Evolutionary conservation across 2,888 invertebrate species (phyloP).

Genomic region (Globia sparganii): DNA sequence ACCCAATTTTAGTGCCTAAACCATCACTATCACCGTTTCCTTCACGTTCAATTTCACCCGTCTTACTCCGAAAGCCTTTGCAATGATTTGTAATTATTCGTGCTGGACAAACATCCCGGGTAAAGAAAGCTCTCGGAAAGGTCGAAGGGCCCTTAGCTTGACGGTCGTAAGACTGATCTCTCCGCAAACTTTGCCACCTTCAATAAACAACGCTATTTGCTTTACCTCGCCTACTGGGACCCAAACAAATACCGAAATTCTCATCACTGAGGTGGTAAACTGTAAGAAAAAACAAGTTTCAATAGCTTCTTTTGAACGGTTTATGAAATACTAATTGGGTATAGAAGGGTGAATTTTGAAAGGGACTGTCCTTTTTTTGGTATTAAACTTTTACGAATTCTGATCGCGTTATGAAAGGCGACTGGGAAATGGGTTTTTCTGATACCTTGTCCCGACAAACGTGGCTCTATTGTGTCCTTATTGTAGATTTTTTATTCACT

Average conservation of each 20-base stretch:
- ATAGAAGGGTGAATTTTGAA: constrained; percentile 51
- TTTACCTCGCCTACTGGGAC: constrained; percentile 74
- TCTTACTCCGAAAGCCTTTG: constrained; percentile 37
- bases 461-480: constrained; percentile 45
- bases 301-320: constrained; percentile 40
- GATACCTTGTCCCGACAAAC: constrained; percentile 48
- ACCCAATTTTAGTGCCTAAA: constrained; percentile 9
- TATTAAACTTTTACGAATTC: constrained; percentile 50
- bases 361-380: constrained; percentile 40
- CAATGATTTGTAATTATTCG: constrained; percentile 62
- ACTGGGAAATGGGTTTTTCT: constrained; percentile 49
- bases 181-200: constrained; percentile 76
- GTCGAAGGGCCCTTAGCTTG: constrained; percentile 44
- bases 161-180: constrained; percentile 73
- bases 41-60: constrained; percentile 33
- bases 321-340: constrained; percentile 61
- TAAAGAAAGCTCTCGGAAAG: constrained; percentile 53
- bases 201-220: constrained; percentile 80
- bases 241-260: constrained; percentile 83
- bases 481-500: constrained; percentile 37
- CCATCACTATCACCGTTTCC: constrained; percentile 12
- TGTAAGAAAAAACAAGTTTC: constrained; percentile 60
- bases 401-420: constrained; percentile 57
- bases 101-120: constrained; percentile 51
- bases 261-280: constrained; percentile 70